phyloP scores from a whole-genome alignment of 35 echinoderm and acorn worm genomes.

The Amphiura filiformis region DNA sequence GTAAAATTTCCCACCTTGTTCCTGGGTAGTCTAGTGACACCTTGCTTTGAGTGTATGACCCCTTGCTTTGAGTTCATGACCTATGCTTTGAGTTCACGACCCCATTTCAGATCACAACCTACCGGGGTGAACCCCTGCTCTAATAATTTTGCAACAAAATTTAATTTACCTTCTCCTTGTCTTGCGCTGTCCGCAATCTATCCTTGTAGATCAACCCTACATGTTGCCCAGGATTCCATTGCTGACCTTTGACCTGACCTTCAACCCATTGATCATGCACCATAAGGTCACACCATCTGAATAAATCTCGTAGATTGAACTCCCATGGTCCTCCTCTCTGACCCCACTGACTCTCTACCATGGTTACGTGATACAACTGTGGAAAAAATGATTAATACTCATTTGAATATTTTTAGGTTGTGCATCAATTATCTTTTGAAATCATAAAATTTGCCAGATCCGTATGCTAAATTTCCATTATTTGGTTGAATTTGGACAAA shows the following conservation, averaged over 20 bases:
- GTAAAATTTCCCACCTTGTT: too few species aligned
- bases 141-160: too few species aligned
- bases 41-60: too few species aligned
- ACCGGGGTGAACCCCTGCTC: too few species aligned
- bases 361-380: constrained; percentile 67
- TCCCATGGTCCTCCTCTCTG: constrained; percentile 99
- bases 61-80: too few species aligned
- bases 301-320: constrained; percentile 97
- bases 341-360: constrained; percentile 74
- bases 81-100: too few species aligned
- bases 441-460: not conserved
- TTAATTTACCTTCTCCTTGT: constrained; percentile 75
- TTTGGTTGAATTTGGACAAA: not conserved
- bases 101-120: too few species aligned
- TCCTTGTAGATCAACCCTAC: constrained; percentile 80
- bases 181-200: constrained; percentile 66
- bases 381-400: not conserved
- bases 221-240: constrained; percentile 77
- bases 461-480: not conserved
- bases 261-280: constrained; percentile 55
- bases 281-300: constrained; percentile 99
- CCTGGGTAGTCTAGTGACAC: too few species aligned
- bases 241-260: constrained; percentile 9
- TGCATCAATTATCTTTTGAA: not conserved
- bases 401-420: too few species aligned